Evolutionary conservation across 2,113 vertebrate species (phyloP).

Genomic region (Ailuropoda melanoleuca): DNA sequence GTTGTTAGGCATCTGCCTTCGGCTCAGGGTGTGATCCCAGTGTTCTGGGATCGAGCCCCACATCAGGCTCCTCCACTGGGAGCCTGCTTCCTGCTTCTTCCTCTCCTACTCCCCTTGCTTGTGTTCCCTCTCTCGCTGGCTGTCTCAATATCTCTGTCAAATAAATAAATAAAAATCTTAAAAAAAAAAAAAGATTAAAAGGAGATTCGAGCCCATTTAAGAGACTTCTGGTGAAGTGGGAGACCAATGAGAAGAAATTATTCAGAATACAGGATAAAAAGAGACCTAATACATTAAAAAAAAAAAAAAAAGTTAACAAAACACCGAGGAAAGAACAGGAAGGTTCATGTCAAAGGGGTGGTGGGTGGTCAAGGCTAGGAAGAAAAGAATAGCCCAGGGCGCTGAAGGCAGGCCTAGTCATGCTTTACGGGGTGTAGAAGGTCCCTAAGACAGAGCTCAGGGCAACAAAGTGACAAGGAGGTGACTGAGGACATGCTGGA

Average conservation of each 20-base stretch:
- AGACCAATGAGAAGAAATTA: background rate
- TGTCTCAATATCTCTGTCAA: no score
- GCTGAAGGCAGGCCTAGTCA: background rate
- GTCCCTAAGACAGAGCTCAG: background rate
- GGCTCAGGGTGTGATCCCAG: no score
- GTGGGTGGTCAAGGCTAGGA: background rate
- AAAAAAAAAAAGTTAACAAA: background rate
- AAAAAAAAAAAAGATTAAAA: no score
- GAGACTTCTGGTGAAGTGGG: background rate
- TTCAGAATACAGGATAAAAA: background rate
- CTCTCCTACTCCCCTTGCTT: no score
- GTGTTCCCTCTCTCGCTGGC: no score
- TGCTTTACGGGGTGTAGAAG: accelerated
- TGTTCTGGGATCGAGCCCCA: no score
- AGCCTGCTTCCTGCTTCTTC: no score
- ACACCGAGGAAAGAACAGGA: background rate
- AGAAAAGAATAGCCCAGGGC: background rate
- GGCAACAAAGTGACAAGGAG: background rate
- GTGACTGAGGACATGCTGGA: background rate
- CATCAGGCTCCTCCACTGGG: no score
- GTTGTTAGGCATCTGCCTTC: no score
- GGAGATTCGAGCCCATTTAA: background rate
- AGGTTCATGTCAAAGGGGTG: background rate
- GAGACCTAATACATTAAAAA: background rate
- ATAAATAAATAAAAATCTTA: no score